These are phyloP conservation scores for Diplodus puntazzo DNA, from an alignment of 2,797 vertebrate species.

Conservation along the genomic window DNA sequence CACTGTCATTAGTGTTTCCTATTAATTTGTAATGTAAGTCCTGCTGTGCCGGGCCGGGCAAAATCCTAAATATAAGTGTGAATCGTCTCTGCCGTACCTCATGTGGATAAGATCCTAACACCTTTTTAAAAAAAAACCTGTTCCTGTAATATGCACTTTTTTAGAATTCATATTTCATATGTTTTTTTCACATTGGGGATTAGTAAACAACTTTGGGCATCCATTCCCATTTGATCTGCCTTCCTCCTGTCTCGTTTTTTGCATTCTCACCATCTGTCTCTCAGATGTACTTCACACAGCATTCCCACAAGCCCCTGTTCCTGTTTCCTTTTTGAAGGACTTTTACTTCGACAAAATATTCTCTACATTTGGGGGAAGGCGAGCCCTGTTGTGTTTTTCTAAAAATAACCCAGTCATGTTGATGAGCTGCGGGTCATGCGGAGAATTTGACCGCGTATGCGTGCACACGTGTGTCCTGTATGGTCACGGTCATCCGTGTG, in stretches of 20 bases:
- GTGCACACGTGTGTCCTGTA: neutral
- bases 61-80: neutral
- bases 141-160: slow-evolving; percentile 46
- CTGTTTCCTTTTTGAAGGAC: slow-evolving; percentile 62
- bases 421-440: slow-evolving; percentile 4
- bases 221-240: slow-evolving; percentile 55
- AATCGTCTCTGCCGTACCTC: slow-evolving; percentile 1
- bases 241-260: slow-evolving; percentile 46
- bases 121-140: neutral
- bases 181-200: slow-evolving; percentile 40
- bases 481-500: neutral
- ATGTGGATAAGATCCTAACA: slow-evolving; percentile 9
- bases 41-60: neutral
- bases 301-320: slow-evolving; percentile 45
- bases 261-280: slow-evolving; percentile 69
- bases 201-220: slow-evolving; percentile 60
- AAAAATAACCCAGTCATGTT: slow-evolving; percentile 48
- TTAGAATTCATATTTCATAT: slow-evolving; percentile 32
- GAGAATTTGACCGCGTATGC: neutral
- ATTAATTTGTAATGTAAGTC: neutral
- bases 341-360: slow-evolving; percentile 61
- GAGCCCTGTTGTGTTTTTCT: slow-evolving; percentile 33
- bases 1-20: neutral
- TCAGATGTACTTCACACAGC: slow-evolving; percentile 62
- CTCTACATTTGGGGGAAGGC: slow-evolving; percentile 34